phyloP scores from a whole-genome alignment of 2,797 vertebrate genomes.

The Hemibagrus guttatus region DNA sequence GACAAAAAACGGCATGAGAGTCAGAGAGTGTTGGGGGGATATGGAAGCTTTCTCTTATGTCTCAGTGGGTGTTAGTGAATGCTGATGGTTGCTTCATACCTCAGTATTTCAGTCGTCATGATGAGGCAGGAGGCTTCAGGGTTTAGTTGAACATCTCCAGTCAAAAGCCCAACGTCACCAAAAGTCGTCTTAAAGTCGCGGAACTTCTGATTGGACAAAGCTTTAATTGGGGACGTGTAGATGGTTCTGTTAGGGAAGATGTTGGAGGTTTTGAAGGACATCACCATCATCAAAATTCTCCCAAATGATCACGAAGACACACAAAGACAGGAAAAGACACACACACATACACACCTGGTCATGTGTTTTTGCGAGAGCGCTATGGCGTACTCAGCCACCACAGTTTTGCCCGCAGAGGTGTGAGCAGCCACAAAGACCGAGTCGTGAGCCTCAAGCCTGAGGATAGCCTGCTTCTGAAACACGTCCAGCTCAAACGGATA shows the following conservation, averaged over 20 bases:
- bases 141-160: slow-evolving; percentile 88
- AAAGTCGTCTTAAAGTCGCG: slow-evolving; percentile 90
- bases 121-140: slow-evolving; percentile 90
- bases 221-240: slow-evolving; percentile 93
- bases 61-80: neutral
- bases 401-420: slow-evolving; percentile 91
- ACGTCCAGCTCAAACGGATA: slow-evolving; percentile 90
- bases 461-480: slow-evolving; percentile 92
- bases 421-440: slow-evolving; percentile 91
- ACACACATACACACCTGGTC: slow-evolving; percentile 79
- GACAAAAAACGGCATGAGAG: too few relatives aligned
- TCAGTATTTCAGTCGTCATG: slow-evolving; percentile 94
- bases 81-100: slow-evolving; percentile 65
- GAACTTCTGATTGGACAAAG: slow-evolving; percentile 94
- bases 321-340: neutral
- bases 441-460: slow-evolving; percentile 84
- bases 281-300: neutral
- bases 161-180: slow-evolving; percentile 87
- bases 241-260: slow-evolving; percentile 76
- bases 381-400: slow-evolving; percentile 92
- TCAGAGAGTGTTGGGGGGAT: too few relatives aligned
- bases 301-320: neutral
- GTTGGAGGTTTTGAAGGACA: neutral
- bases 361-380: slow-evolving; percentile 93
- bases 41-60: neutral